Conservation (phyloP, 2,113 vertebrate genomes). For the Furnarius figulus region DNA sequence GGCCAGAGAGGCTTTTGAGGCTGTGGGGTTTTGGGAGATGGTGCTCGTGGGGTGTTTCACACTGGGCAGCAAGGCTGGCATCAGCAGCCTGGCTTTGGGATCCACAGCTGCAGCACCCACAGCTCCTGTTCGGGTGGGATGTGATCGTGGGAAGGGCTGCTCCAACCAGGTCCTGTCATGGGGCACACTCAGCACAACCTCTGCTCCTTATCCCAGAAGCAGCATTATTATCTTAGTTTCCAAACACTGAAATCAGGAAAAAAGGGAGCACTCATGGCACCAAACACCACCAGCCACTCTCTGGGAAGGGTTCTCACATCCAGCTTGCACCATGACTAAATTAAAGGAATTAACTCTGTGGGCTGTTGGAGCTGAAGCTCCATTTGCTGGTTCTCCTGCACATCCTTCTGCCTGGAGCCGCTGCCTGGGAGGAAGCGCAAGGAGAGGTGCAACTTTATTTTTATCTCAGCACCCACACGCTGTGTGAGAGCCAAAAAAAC, state of each 20-base stretch:
- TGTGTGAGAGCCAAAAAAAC: background rate
- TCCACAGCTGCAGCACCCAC: accelerated
- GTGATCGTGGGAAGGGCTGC: accelerated
- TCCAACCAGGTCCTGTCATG: accelerated
- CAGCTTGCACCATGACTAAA: background rate
- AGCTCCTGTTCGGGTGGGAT: background rate
- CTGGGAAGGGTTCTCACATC: background rate
- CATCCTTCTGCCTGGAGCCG: background rate
- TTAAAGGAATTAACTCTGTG: background rate
- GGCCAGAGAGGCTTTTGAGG: background rate
- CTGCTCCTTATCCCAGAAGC: background rate
- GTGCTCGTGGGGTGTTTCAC: background rate
- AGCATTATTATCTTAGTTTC: background rate
- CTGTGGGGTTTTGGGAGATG: background rate
- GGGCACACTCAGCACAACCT: background rate
- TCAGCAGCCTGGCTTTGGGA: background rate
- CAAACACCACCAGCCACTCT: background rate
- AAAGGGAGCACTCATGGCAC: background rate
- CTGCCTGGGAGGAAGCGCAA: background rate
- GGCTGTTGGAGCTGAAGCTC: background rate
- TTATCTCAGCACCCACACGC: constrained; percentile 23
- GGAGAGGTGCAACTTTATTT: constrained; percentile 46
- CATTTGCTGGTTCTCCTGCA: background rate
- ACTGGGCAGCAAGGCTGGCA: background rate
- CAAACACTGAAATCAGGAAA: background rate